Conservation (phyloP, 2,113 vertebrate genomes). For the Sturnira hondurensis region DNA sequence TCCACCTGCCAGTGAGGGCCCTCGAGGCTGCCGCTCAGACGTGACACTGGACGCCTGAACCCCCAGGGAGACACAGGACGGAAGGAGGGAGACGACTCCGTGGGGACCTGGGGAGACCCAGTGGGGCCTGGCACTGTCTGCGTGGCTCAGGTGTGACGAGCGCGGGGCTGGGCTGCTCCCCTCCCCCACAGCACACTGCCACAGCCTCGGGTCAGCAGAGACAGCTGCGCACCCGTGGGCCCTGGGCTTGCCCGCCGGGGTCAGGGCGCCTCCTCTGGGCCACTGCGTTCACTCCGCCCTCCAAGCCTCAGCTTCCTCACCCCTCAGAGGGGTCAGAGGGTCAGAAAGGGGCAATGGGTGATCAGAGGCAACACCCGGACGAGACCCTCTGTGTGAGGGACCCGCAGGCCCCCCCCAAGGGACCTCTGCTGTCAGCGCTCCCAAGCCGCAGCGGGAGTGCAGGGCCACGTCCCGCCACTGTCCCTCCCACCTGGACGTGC, state of each 20-base stretch:
- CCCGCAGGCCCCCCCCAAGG: neutral
- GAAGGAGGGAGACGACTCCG: rapidly evolving
- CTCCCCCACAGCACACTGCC: rapidly evolving
- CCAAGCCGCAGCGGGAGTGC: rapidly evolving
- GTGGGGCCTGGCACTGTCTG: rapidly evolving
- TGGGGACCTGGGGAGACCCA: neutral
- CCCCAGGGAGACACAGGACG: neutral
- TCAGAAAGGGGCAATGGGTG: no score
- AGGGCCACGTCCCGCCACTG: rapidly evolving
- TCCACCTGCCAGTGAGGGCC: neutral
- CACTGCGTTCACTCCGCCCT: neutral
- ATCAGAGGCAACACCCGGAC: rapidly evolving
- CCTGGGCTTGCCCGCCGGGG: no score
- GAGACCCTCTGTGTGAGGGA: rapidly evolving
- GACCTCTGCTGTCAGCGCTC: no score
- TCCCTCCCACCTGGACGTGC: rapidly evolving
- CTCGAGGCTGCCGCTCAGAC: rapidly evolving
- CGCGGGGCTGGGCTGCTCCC: rapidly evolving
- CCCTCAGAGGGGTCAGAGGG: neutral
- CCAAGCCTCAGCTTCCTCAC: neutral
- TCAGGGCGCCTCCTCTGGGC: no score
- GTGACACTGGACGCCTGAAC: rapidly evolving
- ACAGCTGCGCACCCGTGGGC: rapidly evolving
- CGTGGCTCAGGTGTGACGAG: rapidly evolving
- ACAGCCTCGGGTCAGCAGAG: rapidly evolving